phyloP scores from a whole-genome alignment of 1,140 invertebrate genomes.

The Sitodiplosis mosellana region DNA sequence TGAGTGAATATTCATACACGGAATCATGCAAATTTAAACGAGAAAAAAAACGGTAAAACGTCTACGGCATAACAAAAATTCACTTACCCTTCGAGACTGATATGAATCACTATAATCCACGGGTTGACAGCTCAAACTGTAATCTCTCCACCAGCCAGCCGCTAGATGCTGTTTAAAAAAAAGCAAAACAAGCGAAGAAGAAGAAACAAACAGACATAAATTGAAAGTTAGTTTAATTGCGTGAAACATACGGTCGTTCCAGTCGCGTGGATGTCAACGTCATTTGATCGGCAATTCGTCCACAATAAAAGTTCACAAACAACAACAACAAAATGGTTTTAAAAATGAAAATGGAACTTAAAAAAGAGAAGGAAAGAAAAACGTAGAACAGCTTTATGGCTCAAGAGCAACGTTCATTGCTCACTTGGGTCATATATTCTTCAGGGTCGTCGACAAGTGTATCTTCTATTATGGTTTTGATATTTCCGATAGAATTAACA shows the following conservation, averaged over 20 bases:
- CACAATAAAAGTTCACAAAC: no score
- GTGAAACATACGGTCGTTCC: no score
- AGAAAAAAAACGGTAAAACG: slow-evolving; percentile 1
- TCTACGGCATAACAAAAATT: background rate
- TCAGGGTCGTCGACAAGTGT: no score
- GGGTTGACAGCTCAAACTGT: slow-evolving; percentile 82
- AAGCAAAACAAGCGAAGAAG: slow-evolving; percentile 2
- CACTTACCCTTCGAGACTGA: slow-evolving; percentile 59
- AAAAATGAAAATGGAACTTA: background rate
- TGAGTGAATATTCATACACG: background rate
- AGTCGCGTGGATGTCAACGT: no score
- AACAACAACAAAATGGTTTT: no score
- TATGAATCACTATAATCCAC: slow-evolving; percentile 76
- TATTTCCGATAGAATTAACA: no score
- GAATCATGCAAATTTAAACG: background rate
- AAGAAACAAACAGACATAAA: no score
- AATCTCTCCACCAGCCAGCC: slow-evolving; percentile 70
- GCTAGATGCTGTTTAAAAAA: slow-evolving; percentile 51
- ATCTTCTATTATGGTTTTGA: no score
- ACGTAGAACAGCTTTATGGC: background rate
- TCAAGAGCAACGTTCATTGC: background rate
- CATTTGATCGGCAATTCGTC: no score
- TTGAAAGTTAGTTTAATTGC: no score
- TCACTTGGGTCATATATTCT: background rate
- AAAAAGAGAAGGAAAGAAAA: slow-evolving; percentile 1